Base-by-base conservation (phyloP, 2,113 vertebrate species). In the Puma concolor region DNA sequence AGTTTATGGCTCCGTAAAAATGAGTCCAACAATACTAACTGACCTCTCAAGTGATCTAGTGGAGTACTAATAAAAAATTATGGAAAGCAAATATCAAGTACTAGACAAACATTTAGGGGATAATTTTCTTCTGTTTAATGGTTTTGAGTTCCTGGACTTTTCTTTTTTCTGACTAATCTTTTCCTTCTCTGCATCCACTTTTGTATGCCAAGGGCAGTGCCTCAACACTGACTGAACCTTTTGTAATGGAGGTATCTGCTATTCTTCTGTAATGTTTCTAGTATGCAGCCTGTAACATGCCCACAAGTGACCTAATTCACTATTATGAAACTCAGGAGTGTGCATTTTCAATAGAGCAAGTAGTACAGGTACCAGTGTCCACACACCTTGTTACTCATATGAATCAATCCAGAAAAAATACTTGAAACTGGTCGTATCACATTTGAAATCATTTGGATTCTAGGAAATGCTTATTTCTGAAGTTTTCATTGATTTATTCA, bases 51-150 rank as follows among this genome's bases (percentile, higher is more conserved):
- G 29, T 63, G 71, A 95, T 79, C 88, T 91, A 19, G 52, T 92
- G 36, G n/a, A 21, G 6, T 94, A 36, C 60, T 94, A 90, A 81
- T 80, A 83, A 95, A 95, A 96, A 96, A 95, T 82, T 74, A 93
- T 80, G 63, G 44, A 88, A 96, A 93, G 54, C 69, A 97, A 95
- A 88, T 85, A 90, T 64, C 50, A 90, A n/a, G 33, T 13, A 15
- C 23, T 69, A 86, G 76, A 50, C 31, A 94, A 96, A 90, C 38
- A 88, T 88, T 93, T 57, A 60, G 90, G 90, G 48, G 76, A 41
- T 97, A 87, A 94, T 92, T 91, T 93, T 93, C 52, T 93, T 15
- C 85, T 91, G 48, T 71, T 77, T 69, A 90, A 88, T 90, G n/a
- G 16, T 77, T 95, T 94, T 74, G 38, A 71, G 36, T 97, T 91